Conservation (phyloP, 2,113 vertebrate species). For the Gobiocypris rarus region DNA sequence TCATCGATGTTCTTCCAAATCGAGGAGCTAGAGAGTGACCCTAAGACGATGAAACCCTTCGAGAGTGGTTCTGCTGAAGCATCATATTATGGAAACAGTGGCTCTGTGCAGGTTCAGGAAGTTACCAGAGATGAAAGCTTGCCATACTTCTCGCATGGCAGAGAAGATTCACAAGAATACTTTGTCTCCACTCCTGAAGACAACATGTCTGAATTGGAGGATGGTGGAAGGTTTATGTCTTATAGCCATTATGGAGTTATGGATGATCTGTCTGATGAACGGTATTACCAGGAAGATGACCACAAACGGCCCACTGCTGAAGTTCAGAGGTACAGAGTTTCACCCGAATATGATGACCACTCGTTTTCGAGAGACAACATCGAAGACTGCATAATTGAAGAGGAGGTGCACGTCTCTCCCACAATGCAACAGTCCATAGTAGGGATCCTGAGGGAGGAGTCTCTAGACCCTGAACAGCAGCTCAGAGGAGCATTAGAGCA, state of each 20-base stretch:
- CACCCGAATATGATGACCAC: constrained; percentile 56
- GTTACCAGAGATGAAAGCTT: constrained; percentile 63
- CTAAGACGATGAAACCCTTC: constrained; percentile 56
- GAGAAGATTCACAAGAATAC: constrained; percentile 82
- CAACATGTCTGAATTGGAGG: constrained; percentile 73
- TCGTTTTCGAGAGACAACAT: constrained; percentile 64
- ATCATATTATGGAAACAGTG: constrained; percentile 28
- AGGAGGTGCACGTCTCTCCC: constrained; percentile 88
- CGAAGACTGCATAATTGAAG: constrained; percentile 83
- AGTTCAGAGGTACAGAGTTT: constrained; percentile 57
- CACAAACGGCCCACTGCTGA: constrained; percentile 66
- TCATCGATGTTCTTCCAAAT: constrained; percentile 84
- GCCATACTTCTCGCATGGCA: constrained; percentile 70
- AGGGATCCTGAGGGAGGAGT: constrained; percentile 77
- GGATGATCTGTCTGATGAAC: constrained; percentile 78
- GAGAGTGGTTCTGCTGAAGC: constrained; percentile 54
- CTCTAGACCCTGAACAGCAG: constrained; percentile 84
- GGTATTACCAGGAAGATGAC: constrained; percentile 75
- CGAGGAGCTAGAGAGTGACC: constrained; percentile 84
- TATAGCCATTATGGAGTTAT: constrained; percentile 83
- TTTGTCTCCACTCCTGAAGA: constrained; percentile 94
- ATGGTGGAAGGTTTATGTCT: constrained; percentile 77
- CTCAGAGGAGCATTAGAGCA: constrained; percentile 86
- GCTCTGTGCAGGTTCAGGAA: constrained; percentile 68
- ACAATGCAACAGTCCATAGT: constrained; percentile 85